Evolutionary conservation across 1,140 invertebrate species (phyloP).

Genomic region (Eufriesea mexicana): DNA sequence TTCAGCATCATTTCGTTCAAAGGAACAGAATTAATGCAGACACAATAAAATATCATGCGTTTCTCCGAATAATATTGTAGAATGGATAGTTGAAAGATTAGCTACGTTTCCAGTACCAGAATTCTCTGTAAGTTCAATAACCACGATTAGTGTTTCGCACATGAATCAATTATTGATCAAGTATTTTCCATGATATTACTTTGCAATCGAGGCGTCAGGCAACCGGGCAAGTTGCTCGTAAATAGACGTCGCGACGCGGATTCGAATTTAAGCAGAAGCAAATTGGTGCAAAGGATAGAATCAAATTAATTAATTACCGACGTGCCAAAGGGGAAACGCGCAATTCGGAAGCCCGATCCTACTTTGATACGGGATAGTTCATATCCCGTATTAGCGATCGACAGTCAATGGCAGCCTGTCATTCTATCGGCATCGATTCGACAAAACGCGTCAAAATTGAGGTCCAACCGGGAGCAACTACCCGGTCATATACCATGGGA

Average conservation of each 20-base stretch:
- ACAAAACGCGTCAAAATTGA: constrained; percentile 53
- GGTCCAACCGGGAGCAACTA: constrained; percentile 29
- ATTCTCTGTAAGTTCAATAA: not conserved
- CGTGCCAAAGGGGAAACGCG: not conserved
- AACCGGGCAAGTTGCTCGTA: not conserved
- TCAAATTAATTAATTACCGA: constrained; percentile 44
- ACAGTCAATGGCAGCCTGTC: constrained; percentile 33
- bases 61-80: too few species aligned
- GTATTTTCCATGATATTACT: not conserved
- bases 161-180: not conserved
- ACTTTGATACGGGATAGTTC: constrained; percentile 38
- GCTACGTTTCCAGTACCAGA: too few species aligned
- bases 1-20: too few species aligned
- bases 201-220: not conserved
- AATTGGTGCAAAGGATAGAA: constrained; percentile 11
- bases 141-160: too few species aligned
- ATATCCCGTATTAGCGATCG: constrained; percentile 43
- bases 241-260: not conserved
- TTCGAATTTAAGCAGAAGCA: not conserved
- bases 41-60: too few species aligned
- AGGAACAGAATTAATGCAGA: too few species aligned
- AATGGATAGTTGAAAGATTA: too few species aligned
- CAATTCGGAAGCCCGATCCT: too few species aligned
- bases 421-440: constrained; percentile 55
- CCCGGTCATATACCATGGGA: not conserved